Base-by-base conservation (phyloP, 2,113 vertebrate genomes). In the Hippoglossus stenolepis region DNA sequence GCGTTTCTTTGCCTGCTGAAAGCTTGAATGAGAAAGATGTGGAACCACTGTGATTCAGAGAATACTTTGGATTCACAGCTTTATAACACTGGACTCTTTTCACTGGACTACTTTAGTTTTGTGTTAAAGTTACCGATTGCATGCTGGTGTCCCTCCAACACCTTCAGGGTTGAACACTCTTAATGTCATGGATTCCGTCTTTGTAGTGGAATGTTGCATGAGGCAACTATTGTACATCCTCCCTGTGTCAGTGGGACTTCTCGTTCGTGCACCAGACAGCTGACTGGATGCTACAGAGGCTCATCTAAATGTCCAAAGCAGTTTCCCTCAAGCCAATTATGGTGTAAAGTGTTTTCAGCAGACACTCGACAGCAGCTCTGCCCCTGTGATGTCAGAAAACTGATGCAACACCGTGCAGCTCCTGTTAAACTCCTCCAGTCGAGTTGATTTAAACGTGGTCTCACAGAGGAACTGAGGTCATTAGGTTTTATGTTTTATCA, bases 301-400 rank as follows among this genome's bases (percentile, higher is more conserved):
- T 79, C 84, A 81, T 84, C 63, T 88, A 65, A 89, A 90, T 72
- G 65, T 85, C 54, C 75, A 68, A 49, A 76, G 69, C 81, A 70
- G 61, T 66, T 74, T 78, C 73, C 85, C 85, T 80, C 79, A 49
- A 81, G 77, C 82, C 86, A 87, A 83, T 89, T 88, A 89, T 76
- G 78, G 83, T 80, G 69, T 77, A 75, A 85, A 88, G 73, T 80
- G 84, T 85, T 87, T 90, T 82, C 88, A 90, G 20, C 51, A 54
- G 51, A n/a, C 20, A 8, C 51, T n/a, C 18, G 20, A 84, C 80
- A 71, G 79, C 80, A 59, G 24, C 67, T 75, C 67, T 86, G 79
- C 71, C 88, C 85, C 88, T 87, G 83, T 85, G 86, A 87, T 87
- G 86, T 90, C 72, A 57, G 85, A 84, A 84, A 71, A 68, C 86